Evolutionary conservation across 2,113 vertebrate species (phyloP).

Genomic region (Pedetes capensis): DNA sequence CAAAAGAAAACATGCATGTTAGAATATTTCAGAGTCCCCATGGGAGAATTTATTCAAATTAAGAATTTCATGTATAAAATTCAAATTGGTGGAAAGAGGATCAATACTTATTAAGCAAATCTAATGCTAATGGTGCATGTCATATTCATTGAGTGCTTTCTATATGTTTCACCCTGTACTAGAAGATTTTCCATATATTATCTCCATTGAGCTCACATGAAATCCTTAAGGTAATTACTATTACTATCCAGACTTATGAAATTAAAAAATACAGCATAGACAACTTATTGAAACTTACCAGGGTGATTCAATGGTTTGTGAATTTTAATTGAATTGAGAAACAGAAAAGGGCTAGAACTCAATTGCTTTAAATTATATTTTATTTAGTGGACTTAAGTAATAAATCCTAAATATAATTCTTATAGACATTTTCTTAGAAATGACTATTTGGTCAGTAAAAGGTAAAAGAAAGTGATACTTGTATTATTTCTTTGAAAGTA

Average conservation of each 20-base stretch:
- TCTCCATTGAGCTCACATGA: not conserved
- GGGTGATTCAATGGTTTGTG: not conserved
- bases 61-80: not conserved
- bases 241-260: not conserved
- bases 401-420: not conserved
- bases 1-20: not conserved
- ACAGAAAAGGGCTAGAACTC: not conserved
- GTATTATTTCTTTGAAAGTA: not conserved
- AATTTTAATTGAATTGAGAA: not conserved
- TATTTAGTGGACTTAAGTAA: not conserved
- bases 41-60: conserved; percentile 1
- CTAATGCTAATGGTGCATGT: not conserved
- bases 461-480: not conserved
- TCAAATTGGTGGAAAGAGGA: not conserved
- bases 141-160: not conserved
- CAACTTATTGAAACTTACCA: not conserved
- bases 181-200: not conserved
- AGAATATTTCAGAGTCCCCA: not conserved
- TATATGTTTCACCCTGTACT: not conserved
- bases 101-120: not conserved
- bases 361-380: not conserved
- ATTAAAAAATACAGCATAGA: not conserved
- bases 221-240: not conserved
- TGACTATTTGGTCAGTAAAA: not conserved
- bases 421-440: not conserved